phyloP scores from a whole-genome alignment of 1,140 invertebrate genomes.

The Leptestheria dahalacensis region DNA sequence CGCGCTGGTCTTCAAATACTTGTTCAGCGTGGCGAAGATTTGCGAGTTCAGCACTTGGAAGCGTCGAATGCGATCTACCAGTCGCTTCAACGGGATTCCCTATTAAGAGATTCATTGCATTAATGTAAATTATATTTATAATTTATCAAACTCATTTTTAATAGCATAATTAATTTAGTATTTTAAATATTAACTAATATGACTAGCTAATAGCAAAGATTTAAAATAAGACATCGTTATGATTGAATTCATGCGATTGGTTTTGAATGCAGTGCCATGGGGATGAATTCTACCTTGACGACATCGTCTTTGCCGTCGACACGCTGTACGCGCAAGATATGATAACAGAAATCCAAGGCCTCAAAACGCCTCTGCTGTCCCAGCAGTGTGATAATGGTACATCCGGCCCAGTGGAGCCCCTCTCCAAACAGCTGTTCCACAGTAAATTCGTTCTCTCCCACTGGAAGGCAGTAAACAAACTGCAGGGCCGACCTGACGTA shows the following conservation, averaged over 20 bases:
- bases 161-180: no score
- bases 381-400: conserved; percentile 92
- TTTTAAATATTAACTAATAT: no score
- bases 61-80: conserved; percentile 92
- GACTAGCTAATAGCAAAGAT: no score
- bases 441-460: conserved; percentile 92
- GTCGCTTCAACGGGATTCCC: conserved; percentile 52
- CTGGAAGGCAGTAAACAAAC: conserved; percentile 95
- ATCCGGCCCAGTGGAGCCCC: conserved; percentile 96
- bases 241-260: no score
- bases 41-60: conserved; percentile 98
- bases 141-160: no score
- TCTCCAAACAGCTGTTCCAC: conserved; percentile 98
- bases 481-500: conserved; percentile 78
- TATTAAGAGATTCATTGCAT: conserved; percentile 47
- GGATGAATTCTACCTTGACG: conserved; percentile 91
- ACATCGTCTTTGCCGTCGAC: conserved; percentile 93
- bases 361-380: conserved; percentile 94
- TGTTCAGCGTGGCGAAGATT: conserved; percentile 93
- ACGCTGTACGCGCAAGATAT: conserved; percentile 87
- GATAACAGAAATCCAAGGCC: conserved; percentile 96
- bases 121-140: no score
- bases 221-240: no score
- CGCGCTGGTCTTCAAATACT: conserved; percentile 65
- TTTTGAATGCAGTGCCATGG: no score